A percentile compares a stretch with the other conserved stretches of the same genome.
These are phyloP conservation scores for Drosophila biarmipes DNA, from an alignment of 1,140 invertebrate genomes.

Conservation along the genomic window DNA sequence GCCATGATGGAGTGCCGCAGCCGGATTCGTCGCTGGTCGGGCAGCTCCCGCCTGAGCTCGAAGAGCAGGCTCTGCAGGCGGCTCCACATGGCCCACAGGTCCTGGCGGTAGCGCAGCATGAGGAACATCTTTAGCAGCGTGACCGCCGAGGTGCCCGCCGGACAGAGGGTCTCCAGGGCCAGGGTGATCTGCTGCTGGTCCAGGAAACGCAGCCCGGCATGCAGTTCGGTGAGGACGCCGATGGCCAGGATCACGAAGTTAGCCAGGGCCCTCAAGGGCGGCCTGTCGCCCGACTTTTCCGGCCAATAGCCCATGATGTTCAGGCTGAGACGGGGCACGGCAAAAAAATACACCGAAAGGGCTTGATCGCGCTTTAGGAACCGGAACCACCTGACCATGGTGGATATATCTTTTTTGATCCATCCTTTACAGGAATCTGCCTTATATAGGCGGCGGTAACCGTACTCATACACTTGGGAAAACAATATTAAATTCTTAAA, in stretches of 20 bases:
- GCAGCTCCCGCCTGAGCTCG: background rate
- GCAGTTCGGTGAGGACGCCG: conserved; percentile 68
- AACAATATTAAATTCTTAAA: background rate
- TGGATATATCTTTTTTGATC: background rate
- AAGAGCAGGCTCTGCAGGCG: conserved; percentile 34
- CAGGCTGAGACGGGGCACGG: conserved; percentile 55
- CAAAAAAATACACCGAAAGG: conserved; percentile 57
- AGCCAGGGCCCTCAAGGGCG: conserved; percentile 12
- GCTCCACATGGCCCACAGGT: conserved; percentile 43
- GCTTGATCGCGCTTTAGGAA: conserved; percentile 43
- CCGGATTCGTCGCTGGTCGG: conserved; percentile 36
- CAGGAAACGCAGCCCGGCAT: conserved; percentile 46
- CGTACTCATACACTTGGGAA: background rate
- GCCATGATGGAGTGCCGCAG: conserved; percentile 35
- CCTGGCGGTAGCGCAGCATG: conserved; percentile 49
- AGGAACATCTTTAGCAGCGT: conserved; percentile 73
- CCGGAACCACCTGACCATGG: conserved; percentile 21
- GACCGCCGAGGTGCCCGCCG: conserved; percentile 70
- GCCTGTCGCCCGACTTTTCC: accelerated
- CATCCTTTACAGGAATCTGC: background rate
- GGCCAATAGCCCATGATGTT: conserved; percentile 72
- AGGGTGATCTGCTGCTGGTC: conserved; percentile 20
- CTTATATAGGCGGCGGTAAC: conserved; percentile 8
- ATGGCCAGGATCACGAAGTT: conserved; percentile 62
- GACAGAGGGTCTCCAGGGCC: conserved; percentile 74